phyloP scores from a whole-genome alignment of 2,113 vertebrate species.

The Toxostoma redivivum region DNA sequence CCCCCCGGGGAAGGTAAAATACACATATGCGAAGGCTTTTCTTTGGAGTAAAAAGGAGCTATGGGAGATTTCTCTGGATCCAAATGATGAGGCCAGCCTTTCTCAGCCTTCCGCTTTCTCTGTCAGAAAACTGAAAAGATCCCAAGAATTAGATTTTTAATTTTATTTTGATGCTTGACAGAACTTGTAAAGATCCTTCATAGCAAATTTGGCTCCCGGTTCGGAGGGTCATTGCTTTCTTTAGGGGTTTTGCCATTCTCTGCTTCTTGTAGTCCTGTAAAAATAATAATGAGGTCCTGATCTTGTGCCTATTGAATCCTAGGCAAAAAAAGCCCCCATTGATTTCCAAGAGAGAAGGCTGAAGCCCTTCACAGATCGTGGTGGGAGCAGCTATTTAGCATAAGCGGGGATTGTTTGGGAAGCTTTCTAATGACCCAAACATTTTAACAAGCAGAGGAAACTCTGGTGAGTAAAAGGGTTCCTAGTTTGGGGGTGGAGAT shows the following conservation, averaged over 20 bases:
- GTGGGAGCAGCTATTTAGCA: constrained; percentile 47
- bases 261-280: constrained; percentile 4
- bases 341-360: constrained; percentile 14
- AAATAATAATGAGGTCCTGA: constrained; percentile 44
- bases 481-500: not conserved
- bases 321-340: constrained; percentile 20
- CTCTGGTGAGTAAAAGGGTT: not conserved
- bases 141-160: not conserved
- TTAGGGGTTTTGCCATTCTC: not conserved
- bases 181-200: not conserved
- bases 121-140: not conserved
- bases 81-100: not conserved
- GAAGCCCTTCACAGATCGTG: constrained; percentile 25
- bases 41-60: not conserved
- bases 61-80: not conserved
- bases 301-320: constrained; percentile 14
- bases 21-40: not conserved
- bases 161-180: constrained; percentile 21
- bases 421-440: constrained; percentile 50
- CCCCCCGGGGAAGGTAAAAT: not conserved
- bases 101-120: not conserved
- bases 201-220: not conserved
- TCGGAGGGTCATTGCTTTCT: not conserved
- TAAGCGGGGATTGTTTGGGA: constrained; percentile 36
- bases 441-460: constrained; percentile 44